Percentiles rank a stretch among this genome's conserved stretches.
These are phyloP conservation scores for Columbina picui DNA, from an alignment of 2,113 vertebrate genomes.

Conservation along the genomic window DNA sequence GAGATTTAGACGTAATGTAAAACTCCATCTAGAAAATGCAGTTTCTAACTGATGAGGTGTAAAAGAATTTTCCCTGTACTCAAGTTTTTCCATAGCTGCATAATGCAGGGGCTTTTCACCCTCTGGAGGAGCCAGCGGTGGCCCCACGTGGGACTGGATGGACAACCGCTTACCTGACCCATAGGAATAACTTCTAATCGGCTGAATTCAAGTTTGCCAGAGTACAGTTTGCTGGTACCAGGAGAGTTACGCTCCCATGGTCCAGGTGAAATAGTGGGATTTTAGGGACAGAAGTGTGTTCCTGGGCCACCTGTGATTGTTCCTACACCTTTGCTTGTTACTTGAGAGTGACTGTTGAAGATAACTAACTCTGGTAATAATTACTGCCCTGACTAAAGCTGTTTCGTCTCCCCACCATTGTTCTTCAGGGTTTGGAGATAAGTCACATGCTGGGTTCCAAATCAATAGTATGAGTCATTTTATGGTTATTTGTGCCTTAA, in stretches of 20 bases:
- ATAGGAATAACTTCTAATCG: neutral
- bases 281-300: neutral
- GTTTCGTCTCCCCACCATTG: neutral
- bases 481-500: slow-evolving; percentile 33
- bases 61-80: neutral
- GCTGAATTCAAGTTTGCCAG: neutral
- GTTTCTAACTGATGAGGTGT: neutral
- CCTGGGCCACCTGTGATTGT: accelerated
- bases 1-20: neutral
- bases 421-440: neutral
- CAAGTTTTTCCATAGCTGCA: neutral
- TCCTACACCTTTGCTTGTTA: neutral
- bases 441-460: neutral
- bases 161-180: neutral
- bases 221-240: neutral
- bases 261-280: neutral
- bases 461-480: slow-evolving; percentile 12
- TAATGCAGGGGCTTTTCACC: neutral
- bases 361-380: neutral
- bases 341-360: neutral
- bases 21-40: neutral
- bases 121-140: neutral
- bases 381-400: neutral
- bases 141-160: neutral
- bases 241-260: neutral